Evolutionary conservation across 2,888 invertebrate species (phyloP).

Genomic region (Oscheius onirici): DNA sequence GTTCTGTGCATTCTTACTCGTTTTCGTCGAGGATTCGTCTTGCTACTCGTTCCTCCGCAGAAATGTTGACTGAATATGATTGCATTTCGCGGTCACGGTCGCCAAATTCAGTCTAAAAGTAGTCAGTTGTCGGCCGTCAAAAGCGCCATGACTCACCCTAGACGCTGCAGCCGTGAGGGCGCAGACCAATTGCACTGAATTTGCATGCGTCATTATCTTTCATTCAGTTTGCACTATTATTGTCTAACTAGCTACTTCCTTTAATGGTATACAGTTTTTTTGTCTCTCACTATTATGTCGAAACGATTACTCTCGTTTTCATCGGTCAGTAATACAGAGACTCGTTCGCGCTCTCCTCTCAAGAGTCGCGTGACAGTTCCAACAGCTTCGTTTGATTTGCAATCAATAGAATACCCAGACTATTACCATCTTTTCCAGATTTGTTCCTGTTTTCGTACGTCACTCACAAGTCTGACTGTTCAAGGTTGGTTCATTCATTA

Average conservation of each 20-base stretch:
- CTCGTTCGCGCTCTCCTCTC: slow-evolving; percentile 4
- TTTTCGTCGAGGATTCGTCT: background rate
- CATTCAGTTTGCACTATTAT: background rate
- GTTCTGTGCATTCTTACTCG: background rate
- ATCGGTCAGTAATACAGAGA: background rate
- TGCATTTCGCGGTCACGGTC: too few species aligned
- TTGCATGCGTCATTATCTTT: slow-evolving; percentile 11
- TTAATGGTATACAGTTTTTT: too few species aligned
- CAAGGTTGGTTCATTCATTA: too few species aligned
- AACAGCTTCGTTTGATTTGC: slow-evolving; percentile 25
- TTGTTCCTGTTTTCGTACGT: slow-evolving; percentile 2
- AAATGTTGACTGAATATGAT: too few species aligned
- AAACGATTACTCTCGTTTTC: too few species aligned
- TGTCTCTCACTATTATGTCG: too few species aligned
- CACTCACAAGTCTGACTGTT: background rate
- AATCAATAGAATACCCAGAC: slow-evolving; percentile 12
- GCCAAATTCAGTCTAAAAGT: background rate
- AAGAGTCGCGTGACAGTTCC: slow-evolving; percentile 25
- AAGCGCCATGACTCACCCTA: background rate
- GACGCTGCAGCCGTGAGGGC: slow-evolving; percentile 4
- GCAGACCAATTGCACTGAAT: slow-evolving; percentile 20
- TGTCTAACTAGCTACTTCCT: too few species aligned
- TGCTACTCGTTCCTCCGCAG: background rate
- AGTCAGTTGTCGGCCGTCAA: background rate
- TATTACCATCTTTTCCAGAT: slow-evolving; percentile 5